Evolutionary conservation across 2,888 invertebrate genomes (phyloP).

Genomic region (Tetragonula carbonaria): DNA sequence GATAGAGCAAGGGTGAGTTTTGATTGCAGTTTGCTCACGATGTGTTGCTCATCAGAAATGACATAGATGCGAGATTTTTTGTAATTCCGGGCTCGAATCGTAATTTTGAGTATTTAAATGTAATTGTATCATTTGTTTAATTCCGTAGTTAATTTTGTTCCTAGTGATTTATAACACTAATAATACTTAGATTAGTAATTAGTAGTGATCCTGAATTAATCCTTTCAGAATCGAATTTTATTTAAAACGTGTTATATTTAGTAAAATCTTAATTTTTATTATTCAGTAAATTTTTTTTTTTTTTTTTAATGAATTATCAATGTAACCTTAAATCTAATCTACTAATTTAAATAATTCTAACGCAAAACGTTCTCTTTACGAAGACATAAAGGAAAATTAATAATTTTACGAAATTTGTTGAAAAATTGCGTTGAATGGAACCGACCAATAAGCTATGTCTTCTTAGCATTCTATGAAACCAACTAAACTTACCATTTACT

Average conservation of each 20-base stretch:
- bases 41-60: background rate
- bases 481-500: too few species aligned
- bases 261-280: too few species aligned
- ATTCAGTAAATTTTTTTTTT: background rate
- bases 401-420: too few species aligned
- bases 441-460: too few species aligned
- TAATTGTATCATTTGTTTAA: background rate
- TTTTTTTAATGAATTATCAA: background rate
- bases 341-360: background rate
- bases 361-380: too few species aligned
- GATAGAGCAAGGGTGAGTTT: slow-evolving; percentile 90
- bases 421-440: too few species aligned
- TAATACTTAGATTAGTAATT: background rate
- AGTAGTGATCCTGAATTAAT: background rate
- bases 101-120: background rate
- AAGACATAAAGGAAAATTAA: too few species aligned
- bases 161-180: background rate
- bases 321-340: background rate
- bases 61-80: background rate
- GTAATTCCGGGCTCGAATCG: background rate
- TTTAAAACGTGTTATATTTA: background rate
- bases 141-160: background rate
- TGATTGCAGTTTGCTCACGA: background rate
- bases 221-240: background rate
- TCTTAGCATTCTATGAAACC: too few species aligned